phyloP scores from a whole-genome alignment of 1,140 invertebrate species.

The Lerema accius region DNA sequence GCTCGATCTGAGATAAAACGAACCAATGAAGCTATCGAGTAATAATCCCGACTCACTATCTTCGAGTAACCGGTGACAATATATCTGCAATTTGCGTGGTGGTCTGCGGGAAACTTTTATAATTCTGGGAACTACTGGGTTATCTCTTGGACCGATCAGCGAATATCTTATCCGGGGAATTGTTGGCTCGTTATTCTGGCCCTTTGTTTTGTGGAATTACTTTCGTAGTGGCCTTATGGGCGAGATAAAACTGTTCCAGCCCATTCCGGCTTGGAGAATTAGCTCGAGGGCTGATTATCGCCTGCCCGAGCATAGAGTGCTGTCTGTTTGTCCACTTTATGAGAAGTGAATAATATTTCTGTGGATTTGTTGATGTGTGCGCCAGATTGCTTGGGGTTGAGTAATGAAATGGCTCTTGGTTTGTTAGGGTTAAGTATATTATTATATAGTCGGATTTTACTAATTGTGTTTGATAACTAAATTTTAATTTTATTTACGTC shows the following conservation, averaged over 20 bases:
- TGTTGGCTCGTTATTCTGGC: slow-evolving; percentile 48
- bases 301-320: slow-evolving; percentile 30
- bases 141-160: slow-evolving; percentile 45
- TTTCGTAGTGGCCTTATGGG: slow-evolving; percentile 56
- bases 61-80: slow-evolving; percentile 20
- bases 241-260: slow-evolving; percentile 54
- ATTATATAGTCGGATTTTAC: no score
- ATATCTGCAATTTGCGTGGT: slow-evolving; percentile 34
- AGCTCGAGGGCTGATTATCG: slow-evolving; percentile 46
- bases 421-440: neutral
- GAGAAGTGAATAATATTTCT: neutral
- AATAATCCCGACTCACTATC: slow-evolving; percentile 11
- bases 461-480: no score
- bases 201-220: slow-evolving; percentile 58
- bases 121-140: slow-evolving; percentile 32
- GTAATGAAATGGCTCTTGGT: neutral
- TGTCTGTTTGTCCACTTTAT: slow-evolving; percentile 27
- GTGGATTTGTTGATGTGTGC: neutral
- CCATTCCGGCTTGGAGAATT: slow-evolving; percentile 44
- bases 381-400: neutral
- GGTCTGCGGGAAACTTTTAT: slow-evolving; percentile 34
- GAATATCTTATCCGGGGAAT: slow-evolving; percentile 42
- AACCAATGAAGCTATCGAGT: neutral
- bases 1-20: neutral
- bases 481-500: no score